Evolutionary conservation across 1,140 invertebrate species (phyloP), one percentile per base, ranked within the genome.

Genomic region (Dendroctonus ponderosae): DNA sequence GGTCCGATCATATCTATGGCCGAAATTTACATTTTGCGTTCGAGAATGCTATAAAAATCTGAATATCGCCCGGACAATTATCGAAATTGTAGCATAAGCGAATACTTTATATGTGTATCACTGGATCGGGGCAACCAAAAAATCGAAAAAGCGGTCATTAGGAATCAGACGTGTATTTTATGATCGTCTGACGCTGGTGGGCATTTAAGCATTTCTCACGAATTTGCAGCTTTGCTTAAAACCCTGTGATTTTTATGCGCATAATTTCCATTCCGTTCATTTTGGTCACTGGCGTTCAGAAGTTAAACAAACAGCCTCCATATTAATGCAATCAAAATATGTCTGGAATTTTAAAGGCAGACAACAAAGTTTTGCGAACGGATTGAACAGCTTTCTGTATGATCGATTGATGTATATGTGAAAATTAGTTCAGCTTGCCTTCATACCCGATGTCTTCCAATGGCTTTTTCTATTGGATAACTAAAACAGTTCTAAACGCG

Each of bases 31-130:
- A 51, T 62, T 42, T 62, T 37, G 38, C 60, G 50, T 51, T 52
- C 9, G 14, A 60, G 42, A 58, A 43, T 15, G 40, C n/a, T 37
- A 44, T 14, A 57, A 43, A 58, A n/a, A 15, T 39, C 12, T 41
- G 5, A 14, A 7, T 54, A 26, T 41, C 38, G 39, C 15, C 9
- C 60, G 52, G 12, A 39, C 50, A 52, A 52, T 62, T 11, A 51
- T 37, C 14, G 39, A 38, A 56, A 41, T 56, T 57, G 38, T 57
- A 57, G 40, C 54, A 57, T 43, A 38, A 60, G 52, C 9, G 39
- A 46, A 37, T n/a, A 54, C 37, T 48, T 43, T 48, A 48, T 60
- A 60, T 60, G 57, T 60, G 57, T 60, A 60, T 60, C 57, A 60
- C 46, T 60, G 57, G 12, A 12, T 39, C 39, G 38, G 12, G 57